Evolutionary conservation across 2,113 vertebrate species (phyloP).

Genomic region (Anolis carolinensis): DNA sequence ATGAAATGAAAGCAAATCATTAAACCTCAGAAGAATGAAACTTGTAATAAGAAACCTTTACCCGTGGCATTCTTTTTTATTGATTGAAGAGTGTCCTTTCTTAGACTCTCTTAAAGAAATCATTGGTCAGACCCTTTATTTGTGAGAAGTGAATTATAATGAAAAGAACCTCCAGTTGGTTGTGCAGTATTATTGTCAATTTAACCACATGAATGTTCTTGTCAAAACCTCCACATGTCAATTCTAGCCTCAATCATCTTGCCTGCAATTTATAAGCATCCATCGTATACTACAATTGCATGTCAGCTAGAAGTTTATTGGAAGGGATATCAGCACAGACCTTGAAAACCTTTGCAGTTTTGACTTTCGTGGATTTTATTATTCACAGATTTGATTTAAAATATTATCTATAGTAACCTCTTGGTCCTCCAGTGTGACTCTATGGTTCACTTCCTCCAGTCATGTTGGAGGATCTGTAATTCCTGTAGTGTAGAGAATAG

Average conservation of each 20-base stretch:
- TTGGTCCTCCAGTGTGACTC: too few species aligned
- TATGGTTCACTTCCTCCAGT: too few species aligned
- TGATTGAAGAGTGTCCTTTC: background rate
- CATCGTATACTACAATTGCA: too few species aligned
- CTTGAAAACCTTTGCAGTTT: background rate
- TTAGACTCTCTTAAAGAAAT: too few species aligned
- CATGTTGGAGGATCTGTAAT: too few species aligned
- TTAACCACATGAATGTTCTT: background rate
- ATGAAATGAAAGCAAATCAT: background rate
- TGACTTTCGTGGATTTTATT: too few species aligned
- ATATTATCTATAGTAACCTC: too few species aligned
- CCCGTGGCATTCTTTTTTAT: fast-evolving
- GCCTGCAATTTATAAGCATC: background rate
- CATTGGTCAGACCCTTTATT: background rate
- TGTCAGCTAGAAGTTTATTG: background rate
- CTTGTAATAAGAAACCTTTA: background rate
- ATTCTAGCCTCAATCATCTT: background rate
- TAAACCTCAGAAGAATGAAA: background rate
- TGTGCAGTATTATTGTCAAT: background rate
- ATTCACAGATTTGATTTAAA: too few species aligned
- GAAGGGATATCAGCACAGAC: background rate
- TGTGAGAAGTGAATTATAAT: background rate
- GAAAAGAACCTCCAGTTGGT: background rate
- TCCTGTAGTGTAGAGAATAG: too few species aligned
- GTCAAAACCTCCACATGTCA: background rate